A percentile compares a stretch with the other conserved stretches of the same genome.
These are phyloP conservation scores for Acrocephalus arundinaceus DNA, from an alignment of 2,113 vertebrate species.

Conservation along the genomic window DNA sequence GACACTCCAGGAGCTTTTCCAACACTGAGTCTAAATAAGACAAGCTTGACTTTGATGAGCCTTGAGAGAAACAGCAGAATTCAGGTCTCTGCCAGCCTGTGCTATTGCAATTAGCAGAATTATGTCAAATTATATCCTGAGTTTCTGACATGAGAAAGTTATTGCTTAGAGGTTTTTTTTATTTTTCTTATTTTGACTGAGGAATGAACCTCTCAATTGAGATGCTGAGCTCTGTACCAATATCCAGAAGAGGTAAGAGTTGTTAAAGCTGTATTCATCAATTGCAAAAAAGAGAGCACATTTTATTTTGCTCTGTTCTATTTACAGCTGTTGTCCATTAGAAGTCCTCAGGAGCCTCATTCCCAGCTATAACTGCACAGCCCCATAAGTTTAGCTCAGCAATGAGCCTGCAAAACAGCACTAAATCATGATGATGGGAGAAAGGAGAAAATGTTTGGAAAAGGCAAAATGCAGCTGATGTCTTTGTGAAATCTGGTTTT, in stretches of 20 bases:
- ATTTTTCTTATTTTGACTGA: background rate
- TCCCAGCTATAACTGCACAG: constrained; percentile 19
- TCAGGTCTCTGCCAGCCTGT: background rate
- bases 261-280: constrained; percentile 52
- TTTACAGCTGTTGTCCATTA: constrained; percentile 73
- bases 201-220: background rate
- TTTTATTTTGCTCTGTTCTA: constrained; percentile 40
- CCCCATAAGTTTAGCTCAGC: constrained; percentile 60
- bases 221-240: background rate
- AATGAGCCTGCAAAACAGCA: constrained; percentile 33
- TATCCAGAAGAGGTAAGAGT: constrained; percentile 31
- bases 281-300: constrained; percentile 5
- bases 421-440: constrained; percentile 60
- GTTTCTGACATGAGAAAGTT: background rate
- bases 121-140: background rate
- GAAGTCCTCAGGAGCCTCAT: constrained; percentile 63
- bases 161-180: background rate
- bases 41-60: background rate
- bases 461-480: constrained; percentile 1
- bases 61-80: background rate
- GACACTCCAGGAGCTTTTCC: background rate
- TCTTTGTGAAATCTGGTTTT: constrained; percentile 6
- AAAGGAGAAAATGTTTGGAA: constrained; percentile 42
- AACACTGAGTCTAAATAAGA: background rate
- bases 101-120: background rate